Conservation (phyloP, 2,797 vertebrate species). For the Paramormyrops hopkinsi region DNA sequence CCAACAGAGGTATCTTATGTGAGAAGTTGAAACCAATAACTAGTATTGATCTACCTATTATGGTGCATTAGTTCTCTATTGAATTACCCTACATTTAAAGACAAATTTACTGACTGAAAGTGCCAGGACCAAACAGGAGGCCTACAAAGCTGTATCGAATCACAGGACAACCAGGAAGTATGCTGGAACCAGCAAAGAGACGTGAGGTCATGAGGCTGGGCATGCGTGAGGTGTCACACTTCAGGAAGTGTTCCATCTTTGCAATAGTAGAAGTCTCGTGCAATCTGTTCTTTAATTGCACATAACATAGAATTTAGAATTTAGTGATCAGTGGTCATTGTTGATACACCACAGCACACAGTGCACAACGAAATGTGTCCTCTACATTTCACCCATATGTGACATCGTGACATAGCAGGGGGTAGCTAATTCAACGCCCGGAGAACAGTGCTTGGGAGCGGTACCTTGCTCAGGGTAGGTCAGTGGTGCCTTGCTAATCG, state of each 20-base stretch:
- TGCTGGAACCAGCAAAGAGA: neutral
- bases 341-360: neutral
- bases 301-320: neutral
- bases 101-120: conserved; percentile 54
- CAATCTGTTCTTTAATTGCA: neutral
- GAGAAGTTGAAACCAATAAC: conserved; percentile 50
- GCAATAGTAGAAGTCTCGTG: neutral
- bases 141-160: conserved; percentile 23
- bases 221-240: neutral
- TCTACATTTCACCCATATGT: neutral
- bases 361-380: neutral
- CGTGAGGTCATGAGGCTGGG: neutral
- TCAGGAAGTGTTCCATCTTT: neutral
- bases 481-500: no score
- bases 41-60: conserved; percentile 60
- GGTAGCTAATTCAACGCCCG: no score
- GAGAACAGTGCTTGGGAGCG: no score
- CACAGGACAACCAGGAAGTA: neutral
- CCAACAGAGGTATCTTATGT: conserved; percentile 46
- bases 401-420: neutral
- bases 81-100: conserved; percentile 58
- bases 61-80: conserved; percentile 50
- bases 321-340: neutral
- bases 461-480: no score
- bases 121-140: conserved; percentile 47